Percentiles rank a stretch among this genome's conserved stretches.
These are phyloP conservation scores for Augochlorella aurata DNA, from an alignment of 2,888 invertebrate genomes.

Conservation along the genomic window DNA sequence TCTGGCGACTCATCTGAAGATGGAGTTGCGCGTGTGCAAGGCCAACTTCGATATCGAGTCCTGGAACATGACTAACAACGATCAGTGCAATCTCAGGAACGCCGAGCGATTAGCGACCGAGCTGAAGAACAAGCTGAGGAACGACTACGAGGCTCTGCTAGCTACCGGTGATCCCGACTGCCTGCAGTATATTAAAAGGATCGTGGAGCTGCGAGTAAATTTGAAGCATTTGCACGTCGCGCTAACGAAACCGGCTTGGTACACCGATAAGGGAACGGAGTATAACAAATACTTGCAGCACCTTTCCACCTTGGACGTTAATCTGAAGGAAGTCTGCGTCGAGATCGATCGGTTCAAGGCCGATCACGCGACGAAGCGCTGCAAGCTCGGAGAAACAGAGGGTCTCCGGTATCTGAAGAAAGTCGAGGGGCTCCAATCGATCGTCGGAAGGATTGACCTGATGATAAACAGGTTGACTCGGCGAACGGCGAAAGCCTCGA, in stretches of 20 bases:
- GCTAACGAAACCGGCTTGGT: slow-evolving; percentile 17
- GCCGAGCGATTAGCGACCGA: slow-evolving; percentile 54
- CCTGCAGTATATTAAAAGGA: slow-evolving; percentile 60
- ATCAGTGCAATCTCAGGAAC: slow-evolving; percentile 20
- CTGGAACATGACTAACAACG: neutral
- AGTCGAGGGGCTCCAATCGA: slow-evolving; percentile 50
- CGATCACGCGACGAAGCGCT: slow-evolving; percentile 49
- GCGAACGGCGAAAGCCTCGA: neutral
- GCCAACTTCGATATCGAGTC: slow-evolving; percentile 14
- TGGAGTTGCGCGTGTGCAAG: slow-evolving; percentile 49
- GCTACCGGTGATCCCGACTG: slow-evolving; percentile 56
- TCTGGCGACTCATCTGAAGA: slow-evolving; percentile 48
- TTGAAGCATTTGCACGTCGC: slow-evolving; percentile 51
- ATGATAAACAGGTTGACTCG: slow-evolving; percentile 48
- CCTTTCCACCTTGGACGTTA: slow-evolving; percentile 36
- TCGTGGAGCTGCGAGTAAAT: slow-evolving; percentile 53
- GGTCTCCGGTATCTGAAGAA: slow-evolving; percentile 51
- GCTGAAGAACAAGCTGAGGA: slow-evolving; percentile 58
- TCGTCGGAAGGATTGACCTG: slow-evolving; percentile 38
- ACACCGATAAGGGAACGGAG: neutral
- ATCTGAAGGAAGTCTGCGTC: slow-evolving; percentile 47
- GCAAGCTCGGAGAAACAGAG: slow-evolving; percentile 41
- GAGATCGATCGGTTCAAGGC: slow-evolving; percentile 57
- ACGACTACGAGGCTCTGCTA: slow-evolving; percentile 64
- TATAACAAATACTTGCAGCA: neutral